Evolutionary conservation across 2,113 vertebrate genomes (phyloP).

Genomic region (Capra hircus): DNA sequence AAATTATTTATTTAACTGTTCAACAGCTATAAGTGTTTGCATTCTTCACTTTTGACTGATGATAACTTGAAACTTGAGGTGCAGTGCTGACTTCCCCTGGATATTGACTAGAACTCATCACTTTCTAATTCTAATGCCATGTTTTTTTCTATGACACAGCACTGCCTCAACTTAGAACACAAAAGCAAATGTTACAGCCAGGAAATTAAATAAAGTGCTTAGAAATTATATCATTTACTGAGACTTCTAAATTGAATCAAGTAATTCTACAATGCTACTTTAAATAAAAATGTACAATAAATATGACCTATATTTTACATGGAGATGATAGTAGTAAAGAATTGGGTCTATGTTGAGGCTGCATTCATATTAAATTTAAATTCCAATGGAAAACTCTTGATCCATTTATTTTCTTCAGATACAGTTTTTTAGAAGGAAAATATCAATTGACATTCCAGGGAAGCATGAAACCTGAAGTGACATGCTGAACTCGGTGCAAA

Average conservation of each 20-base stretch:
- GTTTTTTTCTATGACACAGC: neutral
- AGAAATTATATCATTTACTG: neutral
- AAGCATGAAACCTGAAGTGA: neutral
- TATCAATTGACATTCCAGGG: neutral
- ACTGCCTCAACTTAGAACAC: neutral
- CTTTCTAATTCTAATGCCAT: neutral
- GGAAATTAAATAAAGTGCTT: neutral
- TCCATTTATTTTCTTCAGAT: neutral
- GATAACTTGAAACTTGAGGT: neutral
- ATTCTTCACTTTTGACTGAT: neutral
- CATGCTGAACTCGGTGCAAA: accelerated
- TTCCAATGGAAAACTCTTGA: neutral
- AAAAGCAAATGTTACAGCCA: neutral
- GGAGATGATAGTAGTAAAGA: neutral
- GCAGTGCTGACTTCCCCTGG: neutral
- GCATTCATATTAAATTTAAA: neutral
- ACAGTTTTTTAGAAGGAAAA: neutral
- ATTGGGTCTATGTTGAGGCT: neutral
- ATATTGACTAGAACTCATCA: neutral
- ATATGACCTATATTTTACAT: neutral
- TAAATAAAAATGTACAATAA: neutral
- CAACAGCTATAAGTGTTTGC: neutral
- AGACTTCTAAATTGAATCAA: neutral
- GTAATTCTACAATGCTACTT: neutral
- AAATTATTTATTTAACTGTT: neutral